Evolutionary conservation across 2,113 vertebrate genomes (phyloP).

Genomic region (Bombycilla garrulus): DNA sequence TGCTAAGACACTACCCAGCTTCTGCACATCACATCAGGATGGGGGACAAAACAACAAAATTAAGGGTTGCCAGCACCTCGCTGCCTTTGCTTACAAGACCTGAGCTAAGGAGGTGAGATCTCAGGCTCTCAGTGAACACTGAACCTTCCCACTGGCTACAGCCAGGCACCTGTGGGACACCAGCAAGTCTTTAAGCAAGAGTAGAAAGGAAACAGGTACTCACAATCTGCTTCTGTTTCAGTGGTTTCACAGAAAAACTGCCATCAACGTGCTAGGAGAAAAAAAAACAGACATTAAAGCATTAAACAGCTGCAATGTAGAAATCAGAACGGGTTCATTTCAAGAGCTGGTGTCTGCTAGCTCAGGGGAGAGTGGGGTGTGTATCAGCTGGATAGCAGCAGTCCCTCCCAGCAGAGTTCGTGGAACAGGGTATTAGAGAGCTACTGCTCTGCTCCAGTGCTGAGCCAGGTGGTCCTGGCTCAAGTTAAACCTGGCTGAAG

Average conservation of each 20-base stretch:
- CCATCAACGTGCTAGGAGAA: conserved; percentile 88
- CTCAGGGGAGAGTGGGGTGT: neutral
- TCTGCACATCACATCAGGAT: neutral
- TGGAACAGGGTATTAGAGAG: neutral
- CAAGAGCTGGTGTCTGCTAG: neutral
- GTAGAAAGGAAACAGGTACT: conserved; percentile 59
- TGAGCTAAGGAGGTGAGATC: neutral
- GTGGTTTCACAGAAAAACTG: conserved; percentile 94
- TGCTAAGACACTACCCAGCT: neutral
- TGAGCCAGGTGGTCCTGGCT: neutral
- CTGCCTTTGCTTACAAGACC: neutral
- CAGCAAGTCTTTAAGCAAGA: neutral
- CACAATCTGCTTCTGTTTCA: conserved; percentile 99
- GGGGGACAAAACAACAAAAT: neutral
- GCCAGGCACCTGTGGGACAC: neutral
- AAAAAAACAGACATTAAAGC: neutral
- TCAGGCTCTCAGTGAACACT: neutral
- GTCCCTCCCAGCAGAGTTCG: neutral
- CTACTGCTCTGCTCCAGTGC: neutral
- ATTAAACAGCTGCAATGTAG: neutral
- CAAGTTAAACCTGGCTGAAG: neutral
- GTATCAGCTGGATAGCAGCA: neutral
- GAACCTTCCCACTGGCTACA: neutral
- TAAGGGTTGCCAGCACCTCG: neutral
- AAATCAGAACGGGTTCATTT: neutral